Evolutionary conservation across 1,140 invertebrate genomes (phyloP), one percentile per base, ranked within the genome.

Genomic region (Pseudomyrmex pallidus): DNA sequence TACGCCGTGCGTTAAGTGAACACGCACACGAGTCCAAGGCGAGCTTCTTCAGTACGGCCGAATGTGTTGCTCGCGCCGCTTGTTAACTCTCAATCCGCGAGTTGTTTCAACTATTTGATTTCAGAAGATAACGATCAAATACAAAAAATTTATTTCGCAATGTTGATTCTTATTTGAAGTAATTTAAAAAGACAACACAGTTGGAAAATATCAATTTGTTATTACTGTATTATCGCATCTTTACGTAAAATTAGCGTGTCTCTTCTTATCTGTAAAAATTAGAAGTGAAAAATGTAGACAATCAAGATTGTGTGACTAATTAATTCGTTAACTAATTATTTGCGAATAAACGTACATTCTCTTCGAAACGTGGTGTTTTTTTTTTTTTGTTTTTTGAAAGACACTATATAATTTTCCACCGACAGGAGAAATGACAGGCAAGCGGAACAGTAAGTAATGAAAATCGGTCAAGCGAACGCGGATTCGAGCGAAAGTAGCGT

Each of bases 11-110:
- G 54, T 44, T 61, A 56, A 82, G 82, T 85, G 86, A 82, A 85
- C 62, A 59, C 20, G 46, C 63, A 35, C 9, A 46, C 72, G 59
- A 84, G 74, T 77, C 57, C 87, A 91, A 91, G 88, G 87, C 90
- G 72, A 90, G 83, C 85, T 72, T 85, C 87, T 89, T 89, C 84
- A 92, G 85, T 76, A 54, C 25, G 22, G 17, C 10, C 9, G n/a
- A 63, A 80, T 85, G 25, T 83, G 22, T 76, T 20, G 20, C 44
- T 2, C 25, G 12, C 20, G 17, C 10, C 62, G 61, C 46, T 77
- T 77, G 48, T 66, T 50, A 57, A 54, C 12, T 80, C n/a, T 76
- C 50, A 13, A 13, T 25, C 20, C 44, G 17, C 20, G 50, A 54
- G 35, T 17, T 44, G 7, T 56, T 35, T 73, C 5, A 13, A 13